phyloP scores from a whole-genome alignment of 2,888 invertebrate genomes.

The Drosophila basisetae region DNA sequence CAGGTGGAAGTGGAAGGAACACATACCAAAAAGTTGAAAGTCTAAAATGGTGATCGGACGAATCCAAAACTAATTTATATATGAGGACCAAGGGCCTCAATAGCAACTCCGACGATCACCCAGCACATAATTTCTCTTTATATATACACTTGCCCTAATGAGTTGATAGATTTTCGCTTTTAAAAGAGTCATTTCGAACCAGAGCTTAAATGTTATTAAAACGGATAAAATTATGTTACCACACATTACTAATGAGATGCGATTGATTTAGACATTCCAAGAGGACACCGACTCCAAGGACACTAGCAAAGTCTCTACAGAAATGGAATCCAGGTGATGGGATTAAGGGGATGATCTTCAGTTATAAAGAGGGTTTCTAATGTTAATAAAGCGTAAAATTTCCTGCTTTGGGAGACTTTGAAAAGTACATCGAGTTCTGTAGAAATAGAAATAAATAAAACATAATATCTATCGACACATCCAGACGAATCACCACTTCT shows the following conservation, averaged over 20 bases:
- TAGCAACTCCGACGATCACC: not conserved
- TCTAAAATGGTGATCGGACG: not conserved
- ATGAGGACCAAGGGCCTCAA: not conserved
- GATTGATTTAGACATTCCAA: not conserved
- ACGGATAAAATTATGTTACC: not conserved
- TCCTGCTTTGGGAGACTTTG: not conserved
- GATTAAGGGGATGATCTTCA: not conserved
- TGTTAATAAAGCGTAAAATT: not conserved
- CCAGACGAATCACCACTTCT: not conserved
- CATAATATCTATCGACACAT: not conserved
- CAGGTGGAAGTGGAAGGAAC: not conserved
- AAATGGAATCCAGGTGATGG: not conserved
- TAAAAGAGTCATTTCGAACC: not conserved
- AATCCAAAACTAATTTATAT: not conserved
- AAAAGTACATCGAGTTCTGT: not conserved
- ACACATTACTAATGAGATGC: not conserved
- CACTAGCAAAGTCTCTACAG: no score
- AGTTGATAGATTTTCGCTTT: not conserved
- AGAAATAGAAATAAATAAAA: not conserved
- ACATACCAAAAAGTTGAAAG: not conserved
- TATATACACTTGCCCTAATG: not conserved
- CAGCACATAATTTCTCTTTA: not conserved
- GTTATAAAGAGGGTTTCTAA: no score
- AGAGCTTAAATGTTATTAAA: not conserved
- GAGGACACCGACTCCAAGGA: not conserved